A percentile compares a stretch with the other conserved stretches of the same genome.
Conservation (phyloP, 2,113 vertebrate genomes). For the Dicrurus megarhynchus region DNA sequence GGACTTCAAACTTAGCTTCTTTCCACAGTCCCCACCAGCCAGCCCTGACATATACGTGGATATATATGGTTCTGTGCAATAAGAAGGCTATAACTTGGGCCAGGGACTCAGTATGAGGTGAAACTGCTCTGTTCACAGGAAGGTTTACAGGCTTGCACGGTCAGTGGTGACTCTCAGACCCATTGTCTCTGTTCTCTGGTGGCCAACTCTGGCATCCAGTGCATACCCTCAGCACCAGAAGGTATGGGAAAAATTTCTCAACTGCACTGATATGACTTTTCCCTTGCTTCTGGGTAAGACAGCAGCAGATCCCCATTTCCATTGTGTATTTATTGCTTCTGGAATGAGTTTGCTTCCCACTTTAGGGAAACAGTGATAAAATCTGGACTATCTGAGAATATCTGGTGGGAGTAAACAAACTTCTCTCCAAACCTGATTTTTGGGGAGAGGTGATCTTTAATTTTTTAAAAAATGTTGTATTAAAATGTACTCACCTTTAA, state of each 20-base stretch:
- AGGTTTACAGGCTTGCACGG: neutral
- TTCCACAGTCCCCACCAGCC: neutral
- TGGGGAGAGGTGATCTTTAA: neutral
- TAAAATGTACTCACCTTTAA: neutral
- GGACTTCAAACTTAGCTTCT: neutral
- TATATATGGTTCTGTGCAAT: neutral
- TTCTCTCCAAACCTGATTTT: neutral
- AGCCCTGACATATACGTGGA: neutral
- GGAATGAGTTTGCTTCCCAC: neutral
- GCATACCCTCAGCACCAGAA: neutral
- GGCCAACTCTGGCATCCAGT: fast-evolving
- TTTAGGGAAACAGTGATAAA: neutral
- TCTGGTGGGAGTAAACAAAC: neutral
- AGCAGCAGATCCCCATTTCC: neutral
- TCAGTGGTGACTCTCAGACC: neutral
- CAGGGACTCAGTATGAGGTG: neutral
- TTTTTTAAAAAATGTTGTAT: neutral
- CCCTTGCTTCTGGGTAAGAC: neutral
- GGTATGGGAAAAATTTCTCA: neutral
- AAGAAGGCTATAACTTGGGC: neutral
- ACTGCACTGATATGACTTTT: neutral
- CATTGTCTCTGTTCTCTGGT: neutral
- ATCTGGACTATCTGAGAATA: neutral
- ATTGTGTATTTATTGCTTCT: neutral
- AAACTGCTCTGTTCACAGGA: neutral